Evolutionary conservation across 2,888 invertebrate species (phyloP), one percentile per base, ranked within the genome.

Genomic region (Dicyrtoma fusca): DNA sequence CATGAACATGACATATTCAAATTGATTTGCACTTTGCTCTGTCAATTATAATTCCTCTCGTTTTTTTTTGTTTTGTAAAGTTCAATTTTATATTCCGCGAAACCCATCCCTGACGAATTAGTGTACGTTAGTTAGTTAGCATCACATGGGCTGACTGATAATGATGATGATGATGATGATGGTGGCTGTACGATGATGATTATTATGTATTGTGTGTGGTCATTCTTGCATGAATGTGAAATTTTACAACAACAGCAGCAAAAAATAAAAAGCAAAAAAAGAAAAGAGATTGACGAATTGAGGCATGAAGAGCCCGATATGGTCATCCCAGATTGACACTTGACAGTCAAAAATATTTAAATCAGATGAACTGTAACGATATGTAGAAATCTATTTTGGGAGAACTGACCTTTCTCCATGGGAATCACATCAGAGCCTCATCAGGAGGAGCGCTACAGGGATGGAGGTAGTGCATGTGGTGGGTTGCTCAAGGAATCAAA

Each of bases 131-230:
- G 8, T 34, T 34, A 34, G 34, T 34, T 3, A 34, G 34, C 8
- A 3, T 62, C 19, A 21, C 21, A 64, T 23, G 11, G 19, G 8
- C 45, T n/a, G 49, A 45, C 45, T 45, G 13, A 11, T 13, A 13
- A 45, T 11, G 45, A 45, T 45, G 13, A 13, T n/a, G 17, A n/a
- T 13, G 13, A 47, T 47, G 47, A 51, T 51, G 51, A 51, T 51
- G n/a, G 4, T n/a, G 49, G 21, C 55, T 55, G 5, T 21, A 21
- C 21, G 25, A 21, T 55, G 13, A 21, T 13, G 4, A 23, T 19
- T 55, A n/a, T n/a, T n/a, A n/a, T n/a, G n/a, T 25, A 55, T 68
- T 68, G 57, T 68, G 68, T 68, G 68, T 68, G 68, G 68, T 68
- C 68, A 68, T 44, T 68, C 55, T 57, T 57, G 55, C 57, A 68